Conservation (phyloP, 2,113 vertebrate genomes). For the Rafetus swinhoei region DNA sequence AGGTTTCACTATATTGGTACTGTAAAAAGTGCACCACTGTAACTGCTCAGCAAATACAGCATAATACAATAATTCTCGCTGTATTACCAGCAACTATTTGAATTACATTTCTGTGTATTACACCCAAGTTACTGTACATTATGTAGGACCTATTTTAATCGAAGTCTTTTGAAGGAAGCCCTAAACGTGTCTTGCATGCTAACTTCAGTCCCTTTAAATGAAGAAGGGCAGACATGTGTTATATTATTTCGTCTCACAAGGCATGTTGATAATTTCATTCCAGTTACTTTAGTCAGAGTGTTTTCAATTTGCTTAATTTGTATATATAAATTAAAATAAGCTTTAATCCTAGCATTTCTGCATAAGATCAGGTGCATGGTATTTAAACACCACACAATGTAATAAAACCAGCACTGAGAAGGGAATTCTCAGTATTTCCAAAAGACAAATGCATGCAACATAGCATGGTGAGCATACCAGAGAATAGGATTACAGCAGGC, state of each 20-base stretch:
- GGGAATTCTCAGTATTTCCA: conserved; percentile 5
- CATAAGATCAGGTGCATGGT: conserved; percentile 12
- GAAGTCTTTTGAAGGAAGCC: neutral
- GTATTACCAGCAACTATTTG: neutral
- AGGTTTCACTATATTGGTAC: neutral
- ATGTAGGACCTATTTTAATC: neutral
- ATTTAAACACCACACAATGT: neutral
- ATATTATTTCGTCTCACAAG: neutral
- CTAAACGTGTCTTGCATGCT: neutral
- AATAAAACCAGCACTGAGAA: conserved; percentile 5
- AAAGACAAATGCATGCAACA: neutral
- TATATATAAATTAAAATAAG: conserved; percentile 22
- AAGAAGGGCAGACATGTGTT: neutral
- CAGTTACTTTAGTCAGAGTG: conserved; percentile 73
- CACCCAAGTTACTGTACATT: neutral
- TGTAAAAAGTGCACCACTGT: neutral
- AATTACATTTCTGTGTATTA: neutral
- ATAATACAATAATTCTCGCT: neutral
- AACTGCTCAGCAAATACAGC: neutral
- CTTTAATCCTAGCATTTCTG: conserved; percentile 13
- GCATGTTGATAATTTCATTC: conserved; percentile 40
- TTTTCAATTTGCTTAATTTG: conserved; percentile 19
- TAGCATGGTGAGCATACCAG: neutral
- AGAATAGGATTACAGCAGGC: neutral
- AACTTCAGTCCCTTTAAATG: neutral